These are phyloP conservation scores for Leucophora obtusa DNA, from an alignment of 2,888 invertebrate species.

Conservation along the genomic window DNA sequence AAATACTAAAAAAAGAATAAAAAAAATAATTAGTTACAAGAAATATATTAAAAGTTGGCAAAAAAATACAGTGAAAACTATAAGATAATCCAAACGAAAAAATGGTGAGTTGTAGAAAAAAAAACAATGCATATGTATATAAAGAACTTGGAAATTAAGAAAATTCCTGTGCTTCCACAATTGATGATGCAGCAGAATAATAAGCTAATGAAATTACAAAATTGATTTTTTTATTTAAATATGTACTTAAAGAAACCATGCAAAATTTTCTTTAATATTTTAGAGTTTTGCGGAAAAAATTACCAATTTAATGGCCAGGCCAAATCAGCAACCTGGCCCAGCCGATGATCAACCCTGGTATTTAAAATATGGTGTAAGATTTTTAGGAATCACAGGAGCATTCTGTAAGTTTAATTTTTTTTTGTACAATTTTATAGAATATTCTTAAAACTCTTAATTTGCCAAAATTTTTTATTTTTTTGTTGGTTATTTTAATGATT, in stretches of 20 bases:
- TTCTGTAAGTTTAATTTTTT: constrained; percentile 83
- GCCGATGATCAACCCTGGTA: constrained; percentile 90
- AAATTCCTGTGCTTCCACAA: constrained; percentile 22
- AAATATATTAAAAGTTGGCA: neutral
- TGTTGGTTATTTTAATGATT: constrained; percentile 42
- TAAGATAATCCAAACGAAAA: constrained; percentile 22
- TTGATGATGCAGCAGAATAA: constrained; percentile 76
- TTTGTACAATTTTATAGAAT: neutral
- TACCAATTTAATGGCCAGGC: constrained; percentile 87
- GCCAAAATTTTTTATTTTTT: constrained; percentile 4
- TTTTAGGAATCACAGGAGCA: constrained; percentile 90
- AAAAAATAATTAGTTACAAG: constrained; percentile 7
- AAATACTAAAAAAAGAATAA: constrained; percentile 29
- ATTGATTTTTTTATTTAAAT: constrained; percentile 26
- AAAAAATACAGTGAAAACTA: constrained; percentile 14
- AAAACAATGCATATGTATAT: neutral
- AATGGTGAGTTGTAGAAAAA: constrained; percentile 56
- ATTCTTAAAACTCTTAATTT: neutral
- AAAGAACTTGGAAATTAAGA: constrained; percentile 1
- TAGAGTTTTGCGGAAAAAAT: constrained; percentile 86
- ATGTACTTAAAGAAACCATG: neutral
- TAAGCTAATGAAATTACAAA: neutral
- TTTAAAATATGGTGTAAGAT: constrained; percentile 91
- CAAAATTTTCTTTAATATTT: constrained; percentile 28
- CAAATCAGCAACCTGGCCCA: constrained; percentile 82